Evolutionary conservation across 2,113 vertebrate genomes (phyloP), one percentile per base, ranked within the genome.

Genomic region (Percopsis transmontana): DNA sequence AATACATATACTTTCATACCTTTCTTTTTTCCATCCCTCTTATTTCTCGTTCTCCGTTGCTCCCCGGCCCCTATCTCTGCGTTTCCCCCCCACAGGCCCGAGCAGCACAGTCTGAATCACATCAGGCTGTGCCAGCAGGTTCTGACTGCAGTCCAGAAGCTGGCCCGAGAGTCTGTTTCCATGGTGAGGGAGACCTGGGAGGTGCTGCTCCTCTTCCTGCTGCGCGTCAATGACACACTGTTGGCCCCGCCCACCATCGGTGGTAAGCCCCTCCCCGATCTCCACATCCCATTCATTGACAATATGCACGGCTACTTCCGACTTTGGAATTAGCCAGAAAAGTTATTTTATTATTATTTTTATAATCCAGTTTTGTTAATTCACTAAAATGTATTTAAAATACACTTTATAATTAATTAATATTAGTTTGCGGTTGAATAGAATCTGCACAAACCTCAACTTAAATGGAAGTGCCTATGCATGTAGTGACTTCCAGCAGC

Each of bases 161-260:
- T 98, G 90, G 96, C 96, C n/a, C 90, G 92, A 1, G 96, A 98
- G 69, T 96, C 96, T 0, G 90, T 91, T 74, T 92, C 87, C 78
- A 97, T 98, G 96, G 94, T 92, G 75, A 93, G 96, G 87, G 96
- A 98, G 88, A 98, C 96, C 63, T 98, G 96, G 96, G 96, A 98
- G 85, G 95, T 96, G 72, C 92, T 98, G 80, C 84, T 98, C 8
- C 90, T 98, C 51, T 97, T 98, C 91, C 94, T 98, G 76, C 92
- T 98, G 68, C 95, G 96, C 72, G 95, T 98, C 88, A 96, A 96
- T 59, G 96, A 98, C 88, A 95, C 93, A 11, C 92, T 98, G 73
- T 90, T 98, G 64, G 96, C 95, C 20, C 93, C 95, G 3, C 96
- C 96, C 66, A 96, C 95, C 44, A 90, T 95, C 54, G 93, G 93